A percentile compares a stretch with the other conserved stretches of the same genome.
These are phyloP conservation scores for Ageneiosus marmoratus DNA, from an alignment of 2,113 vertebrate genomes.

Conservation along the genomic window DNA sequence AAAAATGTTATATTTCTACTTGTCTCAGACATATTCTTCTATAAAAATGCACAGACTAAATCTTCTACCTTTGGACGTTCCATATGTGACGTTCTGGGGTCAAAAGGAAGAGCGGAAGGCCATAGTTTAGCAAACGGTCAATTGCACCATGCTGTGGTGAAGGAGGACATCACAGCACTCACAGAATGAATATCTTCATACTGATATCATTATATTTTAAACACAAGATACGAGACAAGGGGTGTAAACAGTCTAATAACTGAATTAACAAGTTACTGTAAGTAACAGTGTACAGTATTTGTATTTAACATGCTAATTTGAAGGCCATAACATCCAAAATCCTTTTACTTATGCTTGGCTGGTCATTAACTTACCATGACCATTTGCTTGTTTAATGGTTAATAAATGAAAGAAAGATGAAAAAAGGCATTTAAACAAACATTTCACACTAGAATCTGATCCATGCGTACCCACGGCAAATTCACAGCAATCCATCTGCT, in stretches of 20 bases:
- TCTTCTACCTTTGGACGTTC: neutral
- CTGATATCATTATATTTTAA: neutral
- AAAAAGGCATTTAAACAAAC: neutral
- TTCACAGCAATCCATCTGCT: constrained; percentile 32
- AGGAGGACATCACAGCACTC: neutral
- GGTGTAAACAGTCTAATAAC: too few species aligned
- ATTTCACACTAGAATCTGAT: constrained; percentile 1
- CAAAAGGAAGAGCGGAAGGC: neutral
- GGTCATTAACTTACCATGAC: neutral
- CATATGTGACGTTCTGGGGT: neutral
- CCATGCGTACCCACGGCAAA: constrained; percentile 11
- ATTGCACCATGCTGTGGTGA: neutral
- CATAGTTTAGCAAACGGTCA: neutral
- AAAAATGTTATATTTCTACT: neutral
- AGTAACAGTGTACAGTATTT: too few species aligned
- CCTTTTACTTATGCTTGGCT: neutral
- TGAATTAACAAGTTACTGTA: too few species aligned
- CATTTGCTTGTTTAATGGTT: neutral
- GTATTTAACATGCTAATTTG: neutral
- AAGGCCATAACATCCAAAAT: neutral
- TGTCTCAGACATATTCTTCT: neutral
- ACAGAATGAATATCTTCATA: too few species aligned
- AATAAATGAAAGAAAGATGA: neutral
- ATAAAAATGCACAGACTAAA: neutral
- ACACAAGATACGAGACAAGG: too few species aligned